These are phyloP conservation scores for Eubasilissa regina DNA, from an alignment of 1,140 invertebrate species.

Conservation along the genomic window DNA sequence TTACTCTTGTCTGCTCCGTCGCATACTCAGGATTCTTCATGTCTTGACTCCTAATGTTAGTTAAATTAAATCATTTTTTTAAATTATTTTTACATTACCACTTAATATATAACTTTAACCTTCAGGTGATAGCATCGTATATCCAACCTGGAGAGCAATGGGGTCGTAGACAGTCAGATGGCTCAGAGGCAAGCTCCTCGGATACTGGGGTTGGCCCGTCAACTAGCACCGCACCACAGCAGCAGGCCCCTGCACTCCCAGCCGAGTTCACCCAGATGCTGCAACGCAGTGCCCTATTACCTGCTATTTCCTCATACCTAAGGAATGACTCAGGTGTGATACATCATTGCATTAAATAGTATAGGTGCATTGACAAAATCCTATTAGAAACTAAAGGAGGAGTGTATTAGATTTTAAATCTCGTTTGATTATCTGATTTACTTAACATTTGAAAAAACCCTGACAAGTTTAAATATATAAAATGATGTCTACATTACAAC, in stretches of 20 bases:
- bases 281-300: conserved; percentile 86
- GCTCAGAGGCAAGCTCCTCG: conserved; percentile 61
- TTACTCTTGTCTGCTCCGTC: too few relatives aligned
- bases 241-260: conserved; percentile 70
- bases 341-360: too few relatives aligned
- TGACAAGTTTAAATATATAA: too few relatives aligned
- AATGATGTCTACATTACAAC: too few relatives aligned
- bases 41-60: neutral
- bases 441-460: too few relatives aligned
- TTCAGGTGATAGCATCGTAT: conserved; percentile 88
- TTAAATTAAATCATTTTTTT: conserved; percentile 7
- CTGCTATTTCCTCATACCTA: conserved; percentile 92
- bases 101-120: too few relatives aligned
- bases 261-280: conserved; percentile 83
- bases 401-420: too few relatives aligned
- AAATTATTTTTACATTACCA: neutral
- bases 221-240: conserved; percentile 62
- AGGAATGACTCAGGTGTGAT: conserved; percentile 89
- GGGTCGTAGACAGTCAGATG: conserved; percentile 63
- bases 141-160: conserved; percentile 84
- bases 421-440: too few relatives aligned
- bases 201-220: conserved; percentile 64
- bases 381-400: too few relatives aligned
- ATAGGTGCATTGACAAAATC: too few relatives aligned
- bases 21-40: neutral